Evolutionary conservation across 2,113 vertebrate genomes (phyloP), one percentile per base, ranked within the genome.

Genomic region (Eira barbara): DNA sequence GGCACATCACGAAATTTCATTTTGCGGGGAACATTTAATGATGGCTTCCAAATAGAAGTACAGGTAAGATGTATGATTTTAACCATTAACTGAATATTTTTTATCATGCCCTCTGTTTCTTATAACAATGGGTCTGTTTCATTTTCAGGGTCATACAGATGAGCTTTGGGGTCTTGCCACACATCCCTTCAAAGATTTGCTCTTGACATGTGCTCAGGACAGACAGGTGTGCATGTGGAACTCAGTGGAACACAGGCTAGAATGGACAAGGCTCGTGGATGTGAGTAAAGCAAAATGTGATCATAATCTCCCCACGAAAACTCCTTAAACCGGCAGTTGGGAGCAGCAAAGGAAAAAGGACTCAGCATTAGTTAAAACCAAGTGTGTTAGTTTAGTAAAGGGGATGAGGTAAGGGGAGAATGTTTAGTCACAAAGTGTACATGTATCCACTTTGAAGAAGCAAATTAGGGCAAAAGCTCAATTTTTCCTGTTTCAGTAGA

Each of bases 151-250:
- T 94, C 99, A 99, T 98, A 99, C 99, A 45, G 99, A 99, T 89
- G 99, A 99, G 97, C 99, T 99, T 81, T 99, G 99, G 99, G 99
- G 99, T 96, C 97, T 99, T 97, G 99, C 99, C 39, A 99, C 99
- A 63, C 99, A 99, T 98, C 99, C 99, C 7, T 99, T 99, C 98
- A 99, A 99, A 98, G 99, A 99, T 21, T 96, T 99, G 96, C 99
- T 99, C 95, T 99, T 99, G 98, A 99, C 99, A 0, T 99, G 99
- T 94, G 99, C 99, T 93, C 99, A 99, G 98, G 99, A 99, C 98
- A 99, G 99, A 63, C 99, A 99, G 97, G 99, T 99, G 93, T 99
- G 99, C 93, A 98, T 99, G 98, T 99, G 99, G 99, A 99, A 99
- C 97, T 99, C 99, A 0, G 97, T 97, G 96, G 98, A 99, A 90